Conservation (phyloP, 2,797 vertebrate genomes). For the Phrynocephalus guinanensis region DNA sequence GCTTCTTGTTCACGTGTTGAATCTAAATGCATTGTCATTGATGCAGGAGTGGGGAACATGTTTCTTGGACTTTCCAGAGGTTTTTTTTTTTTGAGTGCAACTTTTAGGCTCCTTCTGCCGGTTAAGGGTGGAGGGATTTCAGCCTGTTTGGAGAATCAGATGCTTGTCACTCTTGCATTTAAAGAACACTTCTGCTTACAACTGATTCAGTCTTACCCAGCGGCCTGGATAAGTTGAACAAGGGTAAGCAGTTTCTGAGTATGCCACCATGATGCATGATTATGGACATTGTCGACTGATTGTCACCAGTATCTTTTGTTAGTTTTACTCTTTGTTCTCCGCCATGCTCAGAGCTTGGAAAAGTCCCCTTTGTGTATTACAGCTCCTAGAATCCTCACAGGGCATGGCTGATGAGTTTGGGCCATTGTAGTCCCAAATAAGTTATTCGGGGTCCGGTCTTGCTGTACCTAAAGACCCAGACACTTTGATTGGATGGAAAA, state of each 20-base stretch:
- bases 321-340: not conserved
- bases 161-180: not conserved
- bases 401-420: no score
- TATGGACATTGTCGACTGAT: not conserved
- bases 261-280: not conserved
- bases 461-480: no score
- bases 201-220: not conserved
- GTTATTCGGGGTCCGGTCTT: no score
- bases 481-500: not conserved
- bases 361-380: no score
- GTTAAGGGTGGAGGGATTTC: not conserved
- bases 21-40: not conserved
- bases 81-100: not conserved
- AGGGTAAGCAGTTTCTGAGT: not conserved
- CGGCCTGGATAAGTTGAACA: not conserved
- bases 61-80: not conserved
- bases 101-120: not conserved
- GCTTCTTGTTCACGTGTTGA: not conserved
- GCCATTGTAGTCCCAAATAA: no score
- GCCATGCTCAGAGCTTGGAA: no score
- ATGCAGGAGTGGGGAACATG: not conserved
- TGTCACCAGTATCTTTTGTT: not conserved
- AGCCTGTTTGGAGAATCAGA: not conserved
- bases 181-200: not conserved
- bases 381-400: no score